Evolutionary conservation across 2,797 vertebrate species (phyloP), one percentile per base, ranked within the genome.

Genomic region (Neosilurus hyrtlii): DNA sequence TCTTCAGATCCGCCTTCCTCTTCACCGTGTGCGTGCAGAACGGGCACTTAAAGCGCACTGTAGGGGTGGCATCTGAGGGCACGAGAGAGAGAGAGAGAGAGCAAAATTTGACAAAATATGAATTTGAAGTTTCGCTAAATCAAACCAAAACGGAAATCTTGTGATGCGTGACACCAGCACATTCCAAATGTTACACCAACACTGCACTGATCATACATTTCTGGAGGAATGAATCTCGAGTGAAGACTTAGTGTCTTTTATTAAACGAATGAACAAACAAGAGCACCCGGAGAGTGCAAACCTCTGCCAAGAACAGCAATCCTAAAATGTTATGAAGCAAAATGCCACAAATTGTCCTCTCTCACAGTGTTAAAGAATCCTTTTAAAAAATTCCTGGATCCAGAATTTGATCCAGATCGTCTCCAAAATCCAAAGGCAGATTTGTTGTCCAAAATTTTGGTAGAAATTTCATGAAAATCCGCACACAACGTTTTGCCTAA

Each of bases 1-100:
- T 95, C 91, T 99, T 99, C 22, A 99, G 93, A 92, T 99, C 98
- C 0, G 98, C 97, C 90, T 99, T 99, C 85, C 98, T 94, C 89
- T 99, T 99, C 84, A 99, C 98, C 62, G 98, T 97, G 6, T 99
- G 98, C 1, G 97, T 97, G 88, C 98, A 99, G 89, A 98, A 99
- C 0, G 97, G 97, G 77, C 98, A 99, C 92, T 98, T 99, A 93
- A 98, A 99, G 80, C 96, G 95, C 95, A 98, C 96, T 68, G 95
- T 93, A 66, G 97, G 93, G 87, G 96, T 94, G 57, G 95, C 93
- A 86, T 97, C 97, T 99, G 94, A 79, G 76, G 52, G 73, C 82
- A 87, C 86, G 18, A 86, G 24, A 65, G 82, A 83, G 30, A 85
- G 87, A 86, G 18, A 86, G 24, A 65, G 82, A 83, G 30, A 85